These are phyloP conservation scores for Hydriomena furcata DNA, from an alignment of 2,888 invertebrate species.

Conservation along the genomic window DNA sequence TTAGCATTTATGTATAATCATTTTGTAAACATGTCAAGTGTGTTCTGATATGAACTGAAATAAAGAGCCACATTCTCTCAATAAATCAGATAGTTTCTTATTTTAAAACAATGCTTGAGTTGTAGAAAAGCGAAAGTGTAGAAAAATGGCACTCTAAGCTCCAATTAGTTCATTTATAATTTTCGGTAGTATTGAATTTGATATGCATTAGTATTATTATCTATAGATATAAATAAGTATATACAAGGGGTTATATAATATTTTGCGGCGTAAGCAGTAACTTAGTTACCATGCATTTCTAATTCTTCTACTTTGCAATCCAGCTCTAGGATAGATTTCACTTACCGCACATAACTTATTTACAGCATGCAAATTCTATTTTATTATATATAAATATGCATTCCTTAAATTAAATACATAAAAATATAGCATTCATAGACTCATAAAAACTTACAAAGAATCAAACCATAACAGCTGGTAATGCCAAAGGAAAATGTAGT, in stretches of 20 bases:
- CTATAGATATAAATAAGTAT: background rate
- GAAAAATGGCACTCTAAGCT: conserved; percentile 25
- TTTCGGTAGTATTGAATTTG: conserved; percentile 16
- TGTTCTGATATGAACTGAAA: conserved; percentile 10
- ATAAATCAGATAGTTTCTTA: background rate
- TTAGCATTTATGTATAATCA: background rate
- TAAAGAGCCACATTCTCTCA: conserved; percentile 27
- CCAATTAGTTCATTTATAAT: conserved; percentile 9
- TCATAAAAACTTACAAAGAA: conserved; percentile 33
- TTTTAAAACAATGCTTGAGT: conserved; percentile 2
- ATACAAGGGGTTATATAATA: background rate
- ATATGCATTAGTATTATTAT: conserved; percentile 7
- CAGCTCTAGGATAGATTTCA: conserved; percentile 15
- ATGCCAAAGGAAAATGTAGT: conserved; percentile 41
- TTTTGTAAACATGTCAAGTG: no score
- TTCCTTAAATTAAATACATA: conserved; percentile 6
- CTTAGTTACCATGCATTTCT: conserved; percentile 30
- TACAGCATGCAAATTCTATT: conserved; percentile 32
- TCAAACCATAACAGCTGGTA: conserved; percentile 38
- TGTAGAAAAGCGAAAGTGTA: conserved; percentile 27
- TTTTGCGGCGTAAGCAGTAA: conserved; percentile 18
- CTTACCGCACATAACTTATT: conserved; percentile 1
- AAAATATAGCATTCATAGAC: conserved; percentile 26
- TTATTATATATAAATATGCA: conserved; percentile 12
- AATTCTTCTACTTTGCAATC: conserved; percentile 24